Percentiles rank a stretch among this genome's conserved stretches.
Conservation (phyloP, 2,888 invertebrate genomes). For the Plebejus anna region DNA sequence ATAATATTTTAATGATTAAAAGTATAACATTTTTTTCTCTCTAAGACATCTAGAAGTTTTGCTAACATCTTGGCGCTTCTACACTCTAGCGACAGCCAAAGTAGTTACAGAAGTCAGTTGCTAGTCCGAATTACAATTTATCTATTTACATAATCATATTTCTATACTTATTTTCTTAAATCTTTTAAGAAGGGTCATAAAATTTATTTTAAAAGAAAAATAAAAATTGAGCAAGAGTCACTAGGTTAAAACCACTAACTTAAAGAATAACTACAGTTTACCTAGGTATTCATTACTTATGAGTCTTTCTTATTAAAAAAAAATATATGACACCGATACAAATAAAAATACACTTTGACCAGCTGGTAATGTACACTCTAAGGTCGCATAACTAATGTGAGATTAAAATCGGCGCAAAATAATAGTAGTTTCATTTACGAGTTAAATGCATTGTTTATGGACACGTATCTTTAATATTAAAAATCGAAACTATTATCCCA, state of each 20-base stretch:
- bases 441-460: background rate
- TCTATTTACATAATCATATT: background rate
- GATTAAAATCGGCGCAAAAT: background rate
- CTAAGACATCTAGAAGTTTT: background rate
- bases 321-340: background rate
- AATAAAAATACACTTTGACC: background rate
- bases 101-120: background rate
- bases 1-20: background rate
- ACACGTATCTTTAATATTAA: background rate
- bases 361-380: background rate
- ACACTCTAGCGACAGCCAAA: background rate
- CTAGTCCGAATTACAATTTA: background rate
- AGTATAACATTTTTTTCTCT: background rate
- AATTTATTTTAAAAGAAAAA: background rate
- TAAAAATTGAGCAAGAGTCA: slow-evolving; percentile 10
- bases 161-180: background rate
- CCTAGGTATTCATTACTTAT: background rate
- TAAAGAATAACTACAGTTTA: background rate
- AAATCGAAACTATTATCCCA: no score
- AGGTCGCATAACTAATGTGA: background rate
- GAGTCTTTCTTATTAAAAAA: background rate
- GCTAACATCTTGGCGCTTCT: background rate
- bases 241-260: background rate
- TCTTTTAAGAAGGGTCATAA: background rate
- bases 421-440: background rate